Evolutionary conservation across 30 jellyfish, hydroid and myxozoan species (phyloP), one percentile per base, ranked within the genome.

Genomic region (Turritopsis dohrnii): DNA sequence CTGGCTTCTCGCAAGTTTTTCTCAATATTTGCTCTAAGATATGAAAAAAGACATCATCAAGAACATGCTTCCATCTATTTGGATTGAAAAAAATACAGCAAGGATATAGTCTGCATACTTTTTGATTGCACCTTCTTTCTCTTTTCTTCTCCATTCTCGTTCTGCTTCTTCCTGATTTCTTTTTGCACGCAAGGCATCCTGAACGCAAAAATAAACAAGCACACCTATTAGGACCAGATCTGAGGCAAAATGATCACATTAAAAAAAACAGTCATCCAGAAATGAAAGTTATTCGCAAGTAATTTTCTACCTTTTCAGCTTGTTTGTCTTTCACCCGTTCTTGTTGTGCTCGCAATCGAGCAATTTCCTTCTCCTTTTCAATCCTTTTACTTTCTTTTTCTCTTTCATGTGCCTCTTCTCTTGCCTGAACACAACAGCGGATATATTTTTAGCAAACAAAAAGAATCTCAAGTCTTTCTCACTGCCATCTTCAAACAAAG

Each of bases 141-240:
- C 99, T 74, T 89, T 94, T 83, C 82, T 89, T 66, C 99, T 86
- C 99, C 99, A 94, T 76, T 94, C 99, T 53, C 99, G 76, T 52
- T 94, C 99, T 17, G 95, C 90, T 66, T 88, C 92, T 75, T 94
- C 99, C 84, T 94, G 99, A 86, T 94, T 94, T 72, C 99, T 74
- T 72, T 87, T 89, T 13, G 99, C 99, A 28, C 99, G 96, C 76
- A 94, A 79, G 25, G 97, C 99, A 71, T 94, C 99, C 99, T 94
- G 72, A 21, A 65, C 22, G 53, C n/a, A 54, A 52, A 3, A 27
- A 26, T 16, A 29, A 29, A 20, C 41, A n/a, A n/a, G n/a, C n/a
- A n/a, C n/a, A n/a, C n/a, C n/a, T n/a, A n/a, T n/a, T n/a, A n/a
- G n/a, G n/a, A n/a, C n/a, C n/a, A n/a, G n/a, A n/a, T n/a, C n/a